Percentiles rank a stretch among this genome's conserved stretches.
These are phyloP conservation scores for Ellobium chinense DNA, from an alignment of 2,888 invertebrate genomes.

Conservation along the genomic window DNA sequence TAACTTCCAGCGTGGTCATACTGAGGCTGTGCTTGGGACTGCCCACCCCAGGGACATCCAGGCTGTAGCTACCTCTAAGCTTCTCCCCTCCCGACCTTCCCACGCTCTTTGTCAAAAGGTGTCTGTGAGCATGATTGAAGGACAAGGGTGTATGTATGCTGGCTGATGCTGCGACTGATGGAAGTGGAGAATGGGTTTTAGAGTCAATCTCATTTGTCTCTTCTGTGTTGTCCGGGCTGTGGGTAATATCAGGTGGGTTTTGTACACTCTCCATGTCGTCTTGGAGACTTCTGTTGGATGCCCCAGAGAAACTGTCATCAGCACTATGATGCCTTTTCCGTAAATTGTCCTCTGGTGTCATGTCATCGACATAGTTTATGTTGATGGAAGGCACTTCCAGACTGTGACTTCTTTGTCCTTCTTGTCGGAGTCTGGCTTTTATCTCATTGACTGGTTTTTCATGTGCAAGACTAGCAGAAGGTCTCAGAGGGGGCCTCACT, in stretches of 20 bases:
- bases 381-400: constrained; percentile 31
- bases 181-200: not conserved
- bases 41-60: constrained; percentile 17
- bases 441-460: not conserved
- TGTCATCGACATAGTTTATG: constrained; percentile 15
- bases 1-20: constrained; percentile 8
- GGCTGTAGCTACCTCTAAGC: constrained; percentile 19
- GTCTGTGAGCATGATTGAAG: not conserved
- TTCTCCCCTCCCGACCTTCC: not conserved
- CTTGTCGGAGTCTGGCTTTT: not conserved
- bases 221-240: not conserved
- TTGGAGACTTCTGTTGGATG: not conserved
- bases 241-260: not conserved
- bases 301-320: not conserved
- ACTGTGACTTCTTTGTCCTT: constrained; percentile 14
- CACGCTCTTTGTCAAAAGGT: not conserved
- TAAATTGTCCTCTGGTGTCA: not conserved
- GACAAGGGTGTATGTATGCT: not conserved
- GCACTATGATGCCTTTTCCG: not conserved
- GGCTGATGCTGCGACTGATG: not conserved
- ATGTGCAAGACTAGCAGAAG: not conserved
- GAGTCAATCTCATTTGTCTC: not conserved
- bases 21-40: constrained; percentile 2
- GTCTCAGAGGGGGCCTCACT: not conserved
- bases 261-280: not conserved